Evolutionary conservation across 2,797 vertebrate genomes (phyloP).

Genomic region (Amniataba percoides): DNA sequence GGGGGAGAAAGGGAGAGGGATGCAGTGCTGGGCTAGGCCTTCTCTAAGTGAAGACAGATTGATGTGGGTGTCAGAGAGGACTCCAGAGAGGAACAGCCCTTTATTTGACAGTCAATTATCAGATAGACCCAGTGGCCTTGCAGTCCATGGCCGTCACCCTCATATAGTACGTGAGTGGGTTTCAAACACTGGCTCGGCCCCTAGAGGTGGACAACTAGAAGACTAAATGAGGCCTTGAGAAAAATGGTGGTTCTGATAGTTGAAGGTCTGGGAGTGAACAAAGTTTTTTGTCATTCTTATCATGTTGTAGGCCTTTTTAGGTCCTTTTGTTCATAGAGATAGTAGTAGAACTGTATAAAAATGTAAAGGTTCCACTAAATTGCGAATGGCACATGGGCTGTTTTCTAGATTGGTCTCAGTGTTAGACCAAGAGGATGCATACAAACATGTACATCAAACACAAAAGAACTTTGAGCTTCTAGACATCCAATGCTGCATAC

Average conservation of each 20-base stretch:
- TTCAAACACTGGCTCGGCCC: conserved; percentile 54
- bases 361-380: not conserved
- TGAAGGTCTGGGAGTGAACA: not conserved
- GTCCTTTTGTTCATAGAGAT: conserved; percentile 7
- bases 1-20: conserved; percentile 22
- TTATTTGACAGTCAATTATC: conserved; percentile 85
- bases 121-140: conserved; percentile 79
- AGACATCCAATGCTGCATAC: not conserved
- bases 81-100: conserved; percentile 75
- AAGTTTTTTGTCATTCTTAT: conserved; percentile 25
- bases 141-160: conserved; percentile 65
- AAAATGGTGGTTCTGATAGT: conserved; percentile 44
- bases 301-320: conserved; percentile 1
- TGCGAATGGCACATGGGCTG: not conserved
- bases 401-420: not conserved
- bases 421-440: not conserved
- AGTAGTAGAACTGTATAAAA: not conserved
- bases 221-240: conserved; percentile 41
- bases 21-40: conserved; percentile 51
- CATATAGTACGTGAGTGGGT: conserved; percentile 35
- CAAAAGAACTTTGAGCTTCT: too few relatives aligned
- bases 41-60: conserved; percentile 80
- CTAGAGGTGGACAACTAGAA: conserved; percentile 45
- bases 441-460: too few relatives aligned
- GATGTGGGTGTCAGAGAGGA: conserved; percentile 77